These are phyloP conservation scores for Helostoma temminkii DNA, from an alignment of 2,797 vertebrate genomes.

Conservation along the genomic window DNA sequence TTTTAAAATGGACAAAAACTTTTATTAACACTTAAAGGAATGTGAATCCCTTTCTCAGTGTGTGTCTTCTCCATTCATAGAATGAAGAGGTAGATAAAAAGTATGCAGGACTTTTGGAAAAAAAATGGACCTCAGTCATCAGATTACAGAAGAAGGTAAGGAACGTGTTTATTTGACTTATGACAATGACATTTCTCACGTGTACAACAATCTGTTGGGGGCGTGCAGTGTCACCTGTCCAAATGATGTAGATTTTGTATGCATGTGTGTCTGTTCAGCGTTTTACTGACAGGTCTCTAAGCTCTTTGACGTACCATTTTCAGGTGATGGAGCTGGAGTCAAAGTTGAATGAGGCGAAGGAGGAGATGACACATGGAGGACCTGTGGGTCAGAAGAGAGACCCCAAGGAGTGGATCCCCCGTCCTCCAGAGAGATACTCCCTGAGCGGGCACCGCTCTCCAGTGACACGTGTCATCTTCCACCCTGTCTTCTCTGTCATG, in stretches of 20 bases:
- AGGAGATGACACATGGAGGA: constrained; percentile 97
- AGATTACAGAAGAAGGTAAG: constrained; percentile 99
- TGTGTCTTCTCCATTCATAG: constrained; percentile 72
- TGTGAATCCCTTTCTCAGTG: constrained; percentile 1
- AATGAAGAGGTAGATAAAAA: constrained; percentile 99
- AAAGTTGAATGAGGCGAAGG: constrained; percentile 98
- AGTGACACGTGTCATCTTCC: constrained; percentile 98
- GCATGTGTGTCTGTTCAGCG: too few relatives aligned
- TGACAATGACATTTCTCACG: too few relatives aligned
- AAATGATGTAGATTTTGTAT: too few relatives aligned
- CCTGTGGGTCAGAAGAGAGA: constrained; percentile 96
- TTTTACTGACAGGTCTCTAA: not conserved
- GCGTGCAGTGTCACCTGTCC: not conserved
- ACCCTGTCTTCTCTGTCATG: constrained; percentile 99
- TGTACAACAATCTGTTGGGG: not conserved
- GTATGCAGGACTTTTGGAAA: constrained; percentile 99
- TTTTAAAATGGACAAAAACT: not conserved
- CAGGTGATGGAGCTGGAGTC: constrained; percentile 99
- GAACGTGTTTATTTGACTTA: too few relatives aligned
- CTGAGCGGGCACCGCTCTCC: constrained; percentile 97
- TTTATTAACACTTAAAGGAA: not conserved
- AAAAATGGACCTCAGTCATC: constrained; percentile 99
- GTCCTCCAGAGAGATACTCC: constrained; percentile 97
- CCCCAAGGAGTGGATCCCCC: constrained; percentile 99
- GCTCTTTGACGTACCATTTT: not conserved